A percentile compares a stretch with the other conserved stretches of the same genome.
Conservation (phyloP, 2,797 vertebrate species). For the Trachurus trachurus region DNA sequence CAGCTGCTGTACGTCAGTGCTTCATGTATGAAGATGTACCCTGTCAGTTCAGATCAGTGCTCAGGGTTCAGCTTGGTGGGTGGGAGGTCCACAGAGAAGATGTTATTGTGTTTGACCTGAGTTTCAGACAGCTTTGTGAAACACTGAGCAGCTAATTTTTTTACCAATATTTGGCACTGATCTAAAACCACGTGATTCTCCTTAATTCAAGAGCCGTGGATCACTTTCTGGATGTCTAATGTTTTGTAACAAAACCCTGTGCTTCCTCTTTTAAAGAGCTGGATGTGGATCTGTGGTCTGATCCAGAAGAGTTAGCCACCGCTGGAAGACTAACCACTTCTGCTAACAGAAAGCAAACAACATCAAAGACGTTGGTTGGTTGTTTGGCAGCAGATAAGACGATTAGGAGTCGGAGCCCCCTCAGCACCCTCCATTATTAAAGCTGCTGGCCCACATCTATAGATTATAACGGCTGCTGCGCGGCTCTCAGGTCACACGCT, state of each 20-base stretch:
- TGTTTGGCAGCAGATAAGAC: conserved; percentile 65
- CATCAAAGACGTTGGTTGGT: conserved; percentile 61
- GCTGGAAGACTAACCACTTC: conserved; percentile 37
- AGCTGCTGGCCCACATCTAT: conserved; percentile 62
- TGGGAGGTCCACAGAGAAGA: no score
- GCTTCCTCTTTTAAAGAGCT: neutral
- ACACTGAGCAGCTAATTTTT: neutral
- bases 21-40: conserved; percentile 2
- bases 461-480: conserved; percentile 41
- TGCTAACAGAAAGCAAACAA: conserved; percentile 48
- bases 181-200: no score
- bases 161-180: conserved; percentile 3
- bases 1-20: conserved; percentile 9
- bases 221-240: neutral
- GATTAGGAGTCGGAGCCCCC: conserved; percentile 46
- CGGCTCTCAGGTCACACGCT: conserved; percentile 40
- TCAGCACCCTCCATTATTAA: conserved; percentile 52
- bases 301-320: conserved; percentile 26
- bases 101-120: conserved; percentile 27
- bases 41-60: neutral
- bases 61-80: conserved; percentile 27
- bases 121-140: conserved; percentile 1
- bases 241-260: neutral
- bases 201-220: no score
- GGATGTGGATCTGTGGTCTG: conserved; percentile 13